phyloP scores from a whole-genome alignment of 2,113 vertebrate genomes.

The Podocnemis expansa region DNA sequence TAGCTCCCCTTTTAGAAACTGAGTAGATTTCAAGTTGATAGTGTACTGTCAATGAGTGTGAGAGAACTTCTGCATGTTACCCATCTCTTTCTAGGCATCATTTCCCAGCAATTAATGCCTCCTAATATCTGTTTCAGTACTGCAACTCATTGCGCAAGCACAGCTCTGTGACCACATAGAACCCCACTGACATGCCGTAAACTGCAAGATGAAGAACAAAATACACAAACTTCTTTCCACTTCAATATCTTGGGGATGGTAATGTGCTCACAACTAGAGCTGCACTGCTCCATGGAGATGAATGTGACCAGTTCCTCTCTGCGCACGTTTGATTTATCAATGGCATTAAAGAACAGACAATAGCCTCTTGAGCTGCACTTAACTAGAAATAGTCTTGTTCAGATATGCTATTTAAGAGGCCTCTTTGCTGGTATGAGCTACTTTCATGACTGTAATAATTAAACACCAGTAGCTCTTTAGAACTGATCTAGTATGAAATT shows the following conservation, averaged over 20 bases:
- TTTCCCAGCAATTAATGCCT: background rate
- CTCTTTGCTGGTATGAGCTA: background rate
- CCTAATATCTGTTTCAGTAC: background rate
- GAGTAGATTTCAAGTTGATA: slow-evolving; percentile 31
- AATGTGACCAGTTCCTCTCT: background rate
- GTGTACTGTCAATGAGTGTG: background rate
- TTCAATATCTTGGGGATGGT: background rate
- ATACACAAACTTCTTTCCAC: background rate
- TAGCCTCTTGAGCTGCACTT: background rate
- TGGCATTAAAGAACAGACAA: background rate
- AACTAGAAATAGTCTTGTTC: background rate
- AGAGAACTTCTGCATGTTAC: slow-evolving; percentile 2
- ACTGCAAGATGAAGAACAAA: background rate
- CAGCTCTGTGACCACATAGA: background rate
- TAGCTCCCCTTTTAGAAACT: slow-evolving; percentile 7
- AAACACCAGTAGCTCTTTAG: background rate
- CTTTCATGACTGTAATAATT: background rate
- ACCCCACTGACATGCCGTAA: background rate
- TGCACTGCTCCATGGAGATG: fast-evolving
- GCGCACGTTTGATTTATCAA: background rate
- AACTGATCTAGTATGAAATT: background rate
- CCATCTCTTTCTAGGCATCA: background rate
- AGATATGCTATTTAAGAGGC: background rate
- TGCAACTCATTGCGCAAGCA: background rate
- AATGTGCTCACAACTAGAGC: background rate